These are phyloP conservation scores for Mallotus villosus DNA, from an alignment of 2,797 vertebrate genomes.

Conservation along the genomic window DNA sequence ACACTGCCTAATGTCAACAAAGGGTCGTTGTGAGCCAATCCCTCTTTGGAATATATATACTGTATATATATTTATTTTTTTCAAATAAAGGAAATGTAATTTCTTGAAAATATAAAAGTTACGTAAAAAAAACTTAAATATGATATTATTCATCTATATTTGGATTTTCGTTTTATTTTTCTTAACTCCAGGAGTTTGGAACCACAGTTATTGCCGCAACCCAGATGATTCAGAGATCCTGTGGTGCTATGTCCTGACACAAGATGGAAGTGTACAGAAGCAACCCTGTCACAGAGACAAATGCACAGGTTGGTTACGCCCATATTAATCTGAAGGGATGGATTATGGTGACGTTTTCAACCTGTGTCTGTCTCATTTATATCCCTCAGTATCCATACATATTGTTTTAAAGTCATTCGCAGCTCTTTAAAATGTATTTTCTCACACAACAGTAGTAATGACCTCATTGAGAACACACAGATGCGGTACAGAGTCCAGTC, in stretches of 20 bases:
- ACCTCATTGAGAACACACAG: constrained; percentile 1
- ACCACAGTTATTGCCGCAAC: constrained; percentile 72
- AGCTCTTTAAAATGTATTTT: not conserved
- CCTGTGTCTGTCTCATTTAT: too few relatives aligned
- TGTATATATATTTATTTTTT: not conserved
- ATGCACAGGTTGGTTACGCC: constrained; percentile 18
- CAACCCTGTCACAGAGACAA: not conserved
- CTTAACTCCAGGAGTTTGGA: constrained; percentile 35
- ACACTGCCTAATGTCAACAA: constrained; percentile 29
- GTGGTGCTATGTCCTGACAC: constrained; percentile 68
- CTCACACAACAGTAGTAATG: not conserved
- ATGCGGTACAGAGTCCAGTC: constrained; percentile 32
- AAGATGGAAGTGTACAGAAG: constrained; percentile 44
- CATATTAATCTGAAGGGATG: not conserved
- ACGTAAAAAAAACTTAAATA: not conserved
- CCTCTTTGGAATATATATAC: not conserved
- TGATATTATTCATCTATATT: not conserved
- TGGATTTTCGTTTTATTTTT: not conserved
- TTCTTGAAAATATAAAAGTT: not conserved
- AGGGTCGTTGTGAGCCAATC: not conserved
- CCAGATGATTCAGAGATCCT: constrained; percentile 60
- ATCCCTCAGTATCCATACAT: too few relatives aligned
- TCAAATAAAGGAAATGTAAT: too few relatives aligned
- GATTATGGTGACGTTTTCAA: not conserved
- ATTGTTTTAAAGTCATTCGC: too few relatives aligned